Conservation (phyloP, 2,888 invertebrate genomes). For the Orthosia incerta region DNA sequence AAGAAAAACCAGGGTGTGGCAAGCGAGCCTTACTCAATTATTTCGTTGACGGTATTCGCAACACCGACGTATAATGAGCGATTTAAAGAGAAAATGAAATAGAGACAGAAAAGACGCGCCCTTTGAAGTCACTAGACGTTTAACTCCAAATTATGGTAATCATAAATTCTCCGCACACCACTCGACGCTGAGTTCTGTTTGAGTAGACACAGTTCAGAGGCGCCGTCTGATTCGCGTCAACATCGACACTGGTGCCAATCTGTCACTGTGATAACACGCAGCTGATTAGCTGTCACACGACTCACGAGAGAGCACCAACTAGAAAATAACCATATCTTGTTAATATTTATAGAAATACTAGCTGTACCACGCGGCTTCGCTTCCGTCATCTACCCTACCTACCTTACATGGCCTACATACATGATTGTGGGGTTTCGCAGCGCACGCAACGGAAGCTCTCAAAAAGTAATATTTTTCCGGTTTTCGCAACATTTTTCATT, state of each 20-base stretch:
- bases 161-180: background rate
- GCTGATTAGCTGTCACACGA: conserved; percentile 29
- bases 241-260: conserved; percentile 10
- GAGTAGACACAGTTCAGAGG: conserved; percentile 1
- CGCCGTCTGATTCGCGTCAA: conserved; percentile 22
- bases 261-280: conserved; percentile 29
- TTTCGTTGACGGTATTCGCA: background rate
- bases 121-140: conserved; percentile 6
- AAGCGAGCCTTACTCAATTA: background rate
- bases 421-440: too few species aligned
- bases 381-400: too few species aligned
- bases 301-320: background rate
- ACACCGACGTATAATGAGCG: too few species aligned
- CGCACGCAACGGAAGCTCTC: too few species aligned
- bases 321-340: conserved; percentile 22
- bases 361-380: too few species aligned
- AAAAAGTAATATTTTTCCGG: too few species aligned
- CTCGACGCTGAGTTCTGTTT: conserved; percentile 8
- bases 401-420: too few species aligned
- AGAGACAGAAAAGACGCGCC: background rate
- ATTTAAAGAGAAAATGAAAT: background rate
- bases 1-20: too few species aligned
- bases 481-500: too few species aligned
- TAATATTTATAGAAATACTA: conserved; percentile 13
- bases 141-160: background rate